Conservation (phyloP, 2,797 vertebrate species). For the Microcaecilia unicolor region DNA sequence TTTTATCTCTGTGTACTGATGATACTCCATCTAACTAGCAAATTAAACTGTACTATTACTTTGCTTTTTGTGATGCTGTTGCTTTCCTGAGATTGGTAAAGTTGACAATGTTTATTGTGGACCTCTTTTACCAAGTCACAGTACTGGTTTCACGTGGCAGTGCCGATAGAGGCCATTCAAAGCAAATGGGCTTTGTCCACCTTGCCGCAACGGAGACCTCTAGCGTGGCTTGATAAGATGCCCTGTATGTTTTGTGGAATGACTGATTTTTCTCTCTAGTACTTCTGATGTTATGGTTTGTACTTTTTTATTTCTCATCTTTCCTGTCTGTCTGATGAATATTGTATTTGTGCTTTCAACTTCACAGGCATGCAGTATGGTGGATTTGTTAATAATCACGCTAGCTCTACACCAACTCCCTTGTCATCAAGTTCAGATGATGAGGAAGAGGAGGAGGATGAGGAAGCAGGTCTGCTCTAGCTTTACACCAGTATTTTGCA, state of each 20-base stretch:
- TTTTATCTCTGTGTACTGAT: slow-evolving; percentile 9
- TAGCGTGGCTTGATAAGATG: too few species aligned
- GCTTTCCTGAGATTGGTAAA: slow-evolving; percentile 2
- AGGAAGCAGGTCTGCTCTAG: slow-evolving; percentile 98
- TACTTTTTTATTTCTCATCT: slow-evolving; percentile 36
- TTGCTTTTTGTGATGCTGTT: slow-evolving; percentile 14
- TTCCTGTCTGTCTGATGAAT: slow-evolving; percentile 56
- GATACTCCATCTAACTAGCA: slow-evolving; percentile 13
- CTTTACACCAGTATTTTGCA: slow-evolving; percentile 62
- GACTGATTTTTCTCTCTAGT: slow-evolving; percentile 38
- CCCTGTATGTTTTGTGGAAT: slow-evolving; percentile 34
- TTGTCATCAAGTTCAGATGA: slow-evolving; percentile 97
- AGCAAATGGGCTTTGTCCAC: too few species aligned
- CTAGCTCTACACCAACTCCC: slow-evolving; percentile 83
- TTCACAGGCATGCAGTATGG: slow-evolving; percentile 90
- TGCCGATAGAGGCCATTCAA: too few species aligned
- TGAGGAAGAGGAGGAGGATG: slow-evolving; percentile 90
- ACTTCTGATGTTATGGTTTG: slow-evolving; percentile 49
- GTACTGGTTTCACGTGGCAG: too few species aligned
- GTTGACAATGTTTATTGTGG: slow-evolving; percentile 36
- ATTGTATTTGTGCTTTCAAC: slow-evolving; percentile 70
- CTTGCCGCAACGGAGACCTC: too few species aligned
- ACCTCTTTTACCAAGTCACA: too few species aligned
- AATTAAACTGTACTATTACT: slow-evolving; percentile 21
- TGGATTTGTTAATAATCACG: slow-evolving; percentile 90